phyloP scores from a whole-genome alignment of 2,888 invertebrate genomes.

The Eupeodes luniger region DNA sequence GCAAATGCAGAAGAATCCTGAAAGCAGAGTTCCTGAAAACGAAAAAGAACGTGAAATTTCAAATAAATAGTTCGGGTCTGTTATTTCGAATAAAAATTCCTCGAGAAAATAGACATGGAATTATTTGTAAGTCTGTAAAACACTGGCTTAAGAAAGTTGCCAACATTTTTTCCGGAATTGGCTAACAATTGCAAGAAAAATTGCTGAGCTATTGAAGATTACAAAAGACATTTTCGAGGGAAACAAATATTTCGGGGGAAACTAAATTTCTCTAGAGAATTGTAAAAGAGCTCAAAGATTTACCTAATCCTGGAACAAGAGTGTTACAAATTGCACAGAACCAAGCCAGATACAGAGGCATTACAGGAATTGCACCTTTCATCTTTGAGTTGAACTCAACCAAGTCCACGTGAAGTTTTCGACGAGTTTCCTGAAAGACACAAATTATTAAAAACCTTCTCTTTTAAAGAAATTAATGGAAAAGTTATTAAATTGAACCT shows the following conservation, averaged over 20 bases:
- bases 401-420: slow-evolving; percentile 90
- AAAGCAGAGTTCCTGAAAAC: slow-evolving; percentile 92
- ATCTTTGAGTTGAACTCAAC: slow-evolving; percentile 94
- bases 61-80: too few relatives aligned
- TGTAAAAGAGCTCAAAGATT: slow-evolving; percentile 46
- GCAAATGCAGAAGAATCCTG: slow-evolving; percentile 94
- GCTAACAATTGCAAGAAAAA: neutral
- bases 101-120: too few relatives aligned
- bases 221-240: neutral
- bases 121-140: too few relatives aligned
- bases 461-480: neutral
- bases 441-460: neutral
- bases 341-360: slow-evolving; percentile 94
- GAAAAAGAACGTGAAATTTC: neutral
- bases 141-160: too few relatives aligned
- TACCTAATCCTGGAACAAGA: slow-evolving; percentile 91
- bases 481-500: slow-evolving; percentile 82
- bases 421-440: slow-evolving; percentile 87
- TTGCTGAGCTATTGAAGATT: neutral
- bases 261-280: neutral
- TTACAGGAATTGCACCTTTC: slow-evolving; percentile 95
- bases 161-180: too few relatives aligned
- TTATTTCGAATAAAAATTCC: too few relatives aligned
- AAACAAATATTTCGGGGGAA: too few relatives aligned
- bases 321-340: slow-evolving; percentile 94